phyloP scores from a whole-genome alignment of 2,113 vertebrate species.

The Eulacestoma nigropectus region DNA sequence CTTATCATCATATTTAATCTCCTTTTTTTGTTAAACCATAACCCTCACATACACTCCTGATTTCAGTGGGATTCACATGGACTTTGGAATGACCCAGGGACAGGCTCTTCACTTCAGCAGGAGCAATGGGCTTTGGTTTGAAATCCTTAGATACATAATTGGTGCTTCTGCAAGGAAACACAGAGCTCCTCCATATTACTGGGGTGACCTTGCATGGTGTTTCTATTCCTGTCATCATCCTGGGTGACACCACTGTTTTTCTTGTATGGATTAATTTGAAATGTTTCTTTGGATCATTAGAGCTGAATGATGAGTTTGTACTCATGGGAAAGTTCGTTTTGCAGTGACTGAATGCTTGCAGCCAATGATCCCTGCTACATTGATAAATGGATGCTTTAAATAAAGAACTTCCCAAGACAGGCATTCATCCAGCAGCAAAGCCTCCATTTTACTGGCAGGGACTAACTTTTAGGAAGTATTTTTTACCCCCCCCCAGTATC shows the following conservation, averaged over 20 bases:
- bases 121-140: neutral
- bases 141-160: neutral
- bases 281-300: constrained; percentile 2
- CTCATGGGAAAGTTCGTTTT: neutral
- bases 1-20: neutral
- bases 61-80: neutral
- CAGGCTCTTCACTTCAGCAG: neutral
- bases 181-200: neutral
- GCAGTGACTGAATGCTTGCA: neutral
- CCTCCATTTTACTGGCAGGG: neutral
- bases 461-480: neutral
- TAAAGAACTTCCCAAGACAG: neutral
- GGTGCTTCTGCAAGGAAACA: neutral
- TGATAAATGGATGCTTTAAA: constrained; percentile 14
- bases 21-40: neutral
- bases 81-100: neutral
- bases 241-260: neutral
- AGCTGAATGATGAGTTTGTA: constrained; percentile 4
- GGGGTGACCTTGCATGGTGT: neutral
- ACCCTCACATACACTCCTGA: neutral
- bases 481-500: neutral
- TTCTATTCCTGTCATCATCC: neutral
- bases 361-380: neutral
- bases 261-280: neutral
- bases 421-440: neutral